These are phyloP conservation scores for Rhinatrema bivittatum DNA, from an alignment of 2,797 vertebrate species.

Conservation along the genomic window DNA sequence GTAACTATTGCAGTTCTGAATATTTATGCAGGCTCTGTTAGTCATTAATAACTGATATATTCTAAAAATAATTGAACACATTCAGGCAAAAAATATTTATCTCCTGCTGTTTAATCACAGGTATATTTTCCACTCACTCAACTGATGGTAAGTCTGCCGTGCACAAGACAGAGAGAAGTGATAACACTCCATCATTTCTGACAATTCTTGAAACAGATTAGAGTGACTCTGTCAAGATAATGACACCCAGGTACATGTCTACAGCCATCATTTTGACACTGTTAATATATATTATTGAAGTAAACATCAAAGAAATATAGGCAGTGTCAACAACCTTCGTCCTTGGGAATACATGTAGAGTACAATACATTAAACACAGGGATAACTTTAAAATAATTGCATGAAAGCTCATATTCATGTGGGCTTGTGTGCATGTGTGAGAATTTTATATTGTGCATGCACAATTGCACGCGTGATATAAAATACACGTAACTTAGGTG, in stretches of 20 bases:
- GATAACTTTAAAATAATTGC: neutral
- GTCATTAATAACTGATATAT: slow-evolving; percentile 41
- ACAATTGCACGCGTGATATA: no score
- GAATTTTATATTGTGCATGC: no score
- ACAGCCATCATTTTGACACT: slow-evolving; percentile 19
- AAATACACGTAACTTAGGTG: no score
- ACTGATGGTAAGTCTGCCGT: slow-evolving; percentile 29
- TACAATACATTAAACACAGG: neutral
- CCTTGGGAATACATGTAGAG: neutral
- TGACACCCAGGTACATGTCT: slow-evolving; percentile 17
- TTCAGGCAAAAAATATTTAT: slow-evolving; percentile 33
- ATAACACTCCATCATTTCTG: slow-evolving; percentile 37
- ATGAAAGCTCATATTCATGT: no score
- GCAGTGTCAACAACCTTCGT: slow-evolving; percentile 17
- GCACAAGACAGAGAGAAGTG: slow-evolving; percentile 20
- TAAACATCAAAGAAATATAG: slow-evolving; percentile 18
- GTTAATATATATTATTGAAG: slow-evolving; percentile 19
- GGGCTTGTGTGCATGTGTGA: no score
- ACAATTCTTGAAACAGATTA: slow-evolving; percentile 21
- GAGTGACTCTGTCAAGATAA: slow-evolving; percentile 32
- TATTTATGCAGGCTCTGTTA: slow-evolving; percentile 33
- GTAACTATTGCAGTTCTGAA: slow-evolving; percentile 19
- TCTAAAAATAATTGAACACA: slow-evolving; percentile 37
- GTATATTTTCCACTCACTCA: slow-evolving; percentile 39
- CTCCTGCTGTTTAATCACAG: slow-evolving; percentile 38